These are phyloP conservation scores for Hirtodrosophila cameraria DNA, from an alignment of 2,888 invertebrate species.

Conservation along the genomic window DNA sequence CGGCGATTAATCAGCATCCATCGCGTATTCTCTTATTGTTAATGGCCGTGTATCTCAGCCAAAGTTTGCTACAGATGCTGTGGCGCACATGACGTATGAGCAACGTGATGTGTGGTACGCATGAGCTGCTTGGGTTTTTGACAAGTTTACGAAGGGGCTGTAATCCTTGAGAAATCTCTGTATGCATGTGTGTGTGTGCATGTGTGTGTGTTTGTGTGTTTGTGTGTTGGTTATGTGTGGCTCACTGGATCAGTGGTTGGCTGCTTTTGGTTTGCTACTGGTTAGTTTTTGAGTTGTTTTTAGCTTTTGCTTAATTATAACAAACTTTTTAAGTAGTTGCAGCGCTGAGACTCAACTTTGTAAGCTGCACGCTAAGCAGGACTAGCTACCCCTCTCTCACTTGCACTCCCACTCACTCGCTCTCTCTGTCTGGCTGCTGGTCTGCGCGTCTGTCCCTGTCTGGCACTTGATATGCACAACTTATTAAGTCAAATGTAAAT, in stretches of 20 bases:
- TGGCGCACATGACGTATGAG: slow-evolving; percentile 54
- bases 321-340: slow-evolving; percentile 77
- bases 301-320: slow-evolving; percentile 76
- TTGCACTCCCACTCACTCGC: not conserved
- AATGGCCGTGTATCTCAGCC: slow-evolving; percentile 39
- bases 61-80: slow-evolving; percentile 22
- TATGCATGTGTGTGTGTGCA: not conserved
- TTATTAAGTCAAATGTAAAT: slow-evolving; percentile 80
- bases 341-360: slow-evolving; percentile 62
- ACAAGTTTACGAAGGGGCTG: slow-evolving; percentile 36
- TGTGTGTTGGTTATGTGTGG: slow-evolving; percentile 1
- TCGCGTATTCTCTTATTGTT: slow-evolving; percentile 32
- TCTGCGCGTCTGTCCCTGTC: slow-evolving; percentile 2
- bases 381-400: not conserved
- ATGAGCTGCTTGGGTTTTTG: slow-evolving; percentile 32
- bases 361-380: slow-evolving; percentile 52
- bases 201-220: not conserved
- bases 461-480: slow-evolving; percentile 65
- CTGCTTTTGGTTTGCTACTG: slow-evolving; percentile 22
- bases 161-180: slow-evolving; percentile 33
- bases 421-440: not conserved
- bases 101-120: slow-evolving; percentile 42
- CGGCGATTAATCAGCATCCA: slow-evolving; percentile 62
- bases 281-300: slow-evolving; percentile 61
- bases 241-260: slow-evolving; percentile 21